Evolutionary conservation across 2,797 vertebrate genomes (phyloP), one percentile per base, ranked within the genome.

Genomic region (Protonibea diacanthus): DNA sequence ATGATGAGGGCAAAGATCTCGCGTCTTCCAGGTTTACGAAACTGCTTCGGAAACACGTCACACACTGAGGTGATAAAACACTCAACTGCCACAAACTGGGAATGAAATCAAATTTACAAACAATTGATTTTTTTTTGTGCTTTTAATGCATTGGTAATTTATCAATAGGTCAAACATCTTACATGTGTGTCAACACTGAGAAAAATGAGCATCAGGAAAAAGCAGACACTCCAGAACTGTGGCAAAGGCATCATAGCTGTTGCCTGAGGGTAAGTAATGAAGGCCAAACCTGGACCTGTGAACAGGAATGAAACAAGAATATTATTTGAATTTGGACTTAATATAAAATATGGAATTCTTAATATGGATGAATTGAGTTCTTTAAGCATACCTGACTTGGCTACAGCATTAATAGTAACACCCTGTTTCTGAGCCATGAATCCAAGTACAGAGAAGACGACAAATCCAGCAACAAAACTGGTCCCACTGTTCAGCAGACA

Each of bases 131-230:
- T 59, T 25, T 2, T 17, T 29, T 27, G 6, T 21, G 0, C 6
- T 5, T 6, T 2, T 14, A 52, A 17, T 33, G 7, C 42, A 47
- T 45, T 20, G 6, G 4, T 4, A 44, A 60, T 15, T 6, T 21
- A 53, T n/a, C 25, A 61, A 8, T 5, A 17, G 9, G 1, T 11
- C 8, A 4, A 1, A 29, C 17, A 29, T 64, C 47, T 56, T 56
- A 97, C 96, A 91, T 97, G 95, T 69, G 96, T 96, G 86, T 97
- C 97, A 63, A 97, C 82, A 38, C 93, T 94, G 61, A 93, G 73
- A 0, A 94, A 57, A 59, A 94, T 52, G 23, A 94, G 83, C 91
- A 94, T 94, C 52, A 93, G 78, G 80, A 94, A 94, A 62, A 94
- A 94, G 62, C 88, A 92, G 29, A 75, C 48, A 0, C 68, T 88